Evolutionary conservation across 2,113 vertebrate species (phyloP).

Genomic region (Noctilio leporinus): DNA sequence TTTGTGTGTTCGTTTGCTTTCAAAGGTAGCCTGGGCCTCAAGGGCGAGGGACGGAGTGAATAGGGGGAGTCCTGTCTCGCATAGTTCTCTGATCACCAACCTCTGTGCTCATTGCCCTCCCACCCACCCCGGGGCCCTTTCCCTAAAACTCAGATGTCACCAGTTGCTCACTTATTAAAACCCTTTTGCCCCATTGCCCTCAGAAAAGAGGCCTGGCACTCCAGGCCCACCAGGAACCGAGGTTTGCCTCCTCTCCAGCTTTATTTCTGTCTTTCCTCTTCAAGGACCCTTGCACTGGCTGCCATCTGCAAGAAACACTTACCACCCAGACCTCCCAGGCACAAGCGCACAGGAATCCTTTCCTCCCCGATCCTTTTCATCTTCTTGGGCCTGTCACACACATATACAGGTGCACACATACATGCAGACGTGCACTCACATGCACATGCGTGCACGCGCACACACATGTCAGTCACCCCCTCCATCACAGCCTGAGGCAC

Average conservation of each 20-base stretch:
- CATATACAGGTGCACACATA: neutral
- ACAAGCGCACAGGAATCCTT: neutral
- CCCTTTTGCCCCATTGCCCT: neutral
- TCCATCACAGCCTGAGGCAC: too few species aligned
- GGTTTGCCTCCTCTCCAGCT: neutral
- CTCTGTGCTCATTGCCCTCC: neutral
- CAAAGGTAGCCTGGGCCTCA: neutral
- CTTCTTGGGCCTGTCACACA: neutral
- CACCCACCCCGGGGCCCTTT: neutral
- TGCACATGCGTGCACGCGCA: fast-evolving
- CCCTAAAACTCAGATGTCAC: neutral
- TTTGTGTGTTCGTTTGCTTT: neutral
- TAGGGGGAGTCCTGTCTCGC: neutral
- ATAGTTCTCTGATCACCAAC: neutral
- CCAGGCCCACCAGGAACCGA: fast-evolving
- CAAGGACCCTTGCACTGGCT: neutral
- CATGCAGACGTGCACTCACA: neutral
- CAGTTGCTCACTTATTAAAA: neutral
- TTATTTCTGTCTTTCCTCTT: neutral
- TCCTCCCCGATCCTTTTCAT: neutral
- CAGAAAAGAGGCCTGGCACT: neutral
- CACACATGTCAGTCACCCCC: too few species aligned
- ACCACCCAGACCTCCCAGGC: neutral
- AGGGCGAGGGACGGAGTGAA: neutral
- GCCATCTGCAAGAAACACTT: neutral